Evolutionary conservation across 2,797 vertebrate genomes (phyloP).

Genomic region (Pampus argenteus): DNA sequence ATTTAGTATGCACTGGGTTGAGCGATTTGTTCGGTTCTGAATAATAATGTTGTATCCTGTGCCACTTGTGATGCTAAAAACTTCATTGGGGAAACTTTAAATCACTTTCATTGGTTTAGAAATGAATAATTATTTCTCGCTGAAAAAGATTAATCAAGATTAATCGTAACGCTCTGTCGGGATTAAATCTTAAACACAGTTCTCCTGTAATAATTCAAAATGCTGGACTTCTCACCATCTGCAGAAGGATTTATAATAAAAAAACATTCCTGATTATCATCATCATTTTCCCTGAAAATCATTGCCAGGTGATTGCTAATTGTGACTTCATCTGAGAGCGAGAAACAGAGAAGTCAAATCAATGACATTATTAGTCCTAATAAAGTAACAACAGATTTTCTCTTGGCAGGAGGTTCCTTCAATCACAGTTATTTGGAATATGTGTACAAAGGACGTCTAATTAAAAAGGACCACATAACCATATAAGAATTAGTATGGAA

Average conservation of each 20-base stretch:
- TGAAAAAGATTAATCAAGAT: slow-evolving; percentile 19
- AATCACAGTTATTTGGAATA: slow-evolving; percentile 64
- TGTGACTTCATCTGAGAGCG: slow-evolving; percentile 19
- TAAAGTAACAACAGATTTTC: slow-evolving; percentile 57
- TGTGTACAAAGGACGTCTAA: slow-evolving; percentile 41
- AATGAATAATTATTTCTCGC: slow-evolving; percentile 4
- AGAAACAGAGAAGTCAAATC: slow-evolving; percentile 50
- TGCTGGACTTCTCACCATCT: neutral
- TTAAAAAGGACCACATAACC: slow-evolving; percentile 45
- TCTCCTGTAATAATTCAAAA: slow-evolving; percentile 9
- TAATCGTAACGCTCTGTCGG: neutral
- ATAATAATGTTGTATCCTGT: neutral
- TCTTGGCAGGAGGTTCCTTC: slow-evolving; percentile 50
- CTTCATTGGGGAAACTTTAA: neutral
- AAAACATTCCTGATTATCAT: slow-evolving; percentile 23
- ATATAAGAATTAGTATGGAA: slow-evolving; percentile 21
- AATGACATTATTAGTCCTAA: slow-evolving; percentile 50
- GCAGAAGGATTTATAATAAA: neutral
- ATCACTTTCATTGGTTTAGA: neutral
- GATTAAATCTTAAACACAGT: slow-evolving; percentile 1
- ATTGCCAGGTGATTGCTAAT: slow-evolving; percentile 24
- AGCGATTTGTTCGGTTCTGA: slow-evolving; percentile 11
- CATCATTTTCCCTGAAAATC: slow-evolving; percentile 25
- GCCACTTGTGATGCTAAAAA: neutral
- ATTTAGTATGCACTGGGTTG: slow-evolving; percentile 8